Evolutionary conservation across 2,888 invertebrate species (phyloP), one percentile per base, ranked within the genome.

Genomic region (Atrina japonica): DNA sequence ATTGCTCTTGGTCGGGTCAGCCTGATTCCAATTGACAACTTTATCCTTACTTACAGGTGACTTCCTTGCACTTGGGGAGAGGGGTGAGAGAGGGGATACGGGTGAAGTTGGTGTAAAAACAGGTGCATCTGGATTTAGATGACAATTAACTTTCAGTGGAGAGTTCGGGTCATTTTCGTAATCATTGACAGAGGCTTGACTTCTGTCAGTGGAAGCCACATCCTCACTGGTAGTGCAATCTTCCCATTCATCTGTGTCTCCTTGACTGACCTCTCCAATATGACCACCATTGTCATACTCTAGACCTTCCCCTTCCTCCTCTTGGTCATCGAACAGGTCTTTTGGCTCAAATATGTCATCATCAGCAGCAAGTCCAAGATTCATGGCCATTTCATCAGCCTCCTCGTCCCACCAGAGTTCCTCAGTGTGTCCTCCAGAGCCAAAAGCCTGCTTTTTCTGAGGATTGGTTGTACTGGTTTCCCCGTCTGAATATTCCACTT

Each of bases 81-180:
- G n/a, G n/a, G n/a, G 82, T 18, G 86, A 84, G 29, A 75, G 41
- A n/a, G 80, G 78, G 18, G 78, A 78, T 29, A 75, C 29, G 21
- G 81, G 79, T 23, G 81, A 80, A 50, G 75, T 70, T 41, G 85
- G 84, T n/a, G 81, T 76, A 66, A 85, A 85, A 35, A 76, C 84
- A 21, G 86, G 85, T 14, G 86, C 86, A 75, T 86, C 86, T 29
- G 85, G 85, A 67, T 86, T 86, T 29, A 86, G 67, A 30, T n/a
- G n/a, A n/a, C n/a, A n/a, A n/a, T 82, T 75, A 45, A 77, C 61
- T 64, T 72, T 72, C 23, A 78, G 45, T n/a, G 75, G 56, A 45
- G 75, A 67, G 16, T 73, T 66, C 61, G 63, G 60, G 49, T 74
- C 69, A n/a, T n/a, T n/a, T n/a, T n/a, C n/a, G n/a, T n/a, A n/a